A percentile compares a stretch with the other conserved stretches of the same genome.
These are phyloP conservation scores for Lerema accius DNA, from an alignment of 1,140 invertebrate genomes.

Conservation along the genomic window DNA sequence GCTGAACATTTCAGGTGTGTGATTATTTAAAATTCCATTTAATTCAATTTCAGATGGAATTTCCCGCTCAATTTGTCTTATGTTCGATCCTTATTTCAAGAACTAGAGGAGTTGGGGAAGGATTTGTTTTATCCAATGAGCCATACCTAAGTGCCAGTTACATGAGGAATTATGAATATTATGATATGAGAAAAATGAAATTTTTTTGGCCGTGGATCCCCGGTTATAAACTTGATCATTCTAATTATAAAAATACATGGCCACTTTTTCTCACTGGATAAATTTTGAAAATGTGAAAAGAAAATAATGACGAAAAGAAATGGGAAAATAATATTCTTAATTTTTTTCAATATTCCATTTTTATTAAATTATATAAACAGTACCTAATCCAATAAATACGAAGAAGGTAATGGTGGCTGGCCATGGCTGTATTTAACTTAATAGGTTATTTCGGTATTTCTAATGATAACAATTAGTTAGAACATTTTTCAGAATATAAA, in stretches of 20 bases:
- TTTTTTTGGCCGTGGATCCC: slow-evolving; percentile 59
- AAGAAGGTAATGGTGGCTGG: too few species aligned
- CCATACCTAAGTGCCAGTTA: neutral
- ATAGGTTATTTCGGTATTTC: too few species aligned
- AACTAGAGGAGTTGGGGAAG: neutral
- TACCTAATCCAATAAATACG: too few species aligned
- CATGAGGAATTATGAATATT: neutral
- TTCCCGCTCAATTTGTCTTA: neutral
- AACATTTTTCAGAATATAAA: too few species aligned
- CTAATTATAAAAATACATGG: slow-evolving; percentile 41
- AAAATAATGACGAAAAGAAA: too few species aligned
- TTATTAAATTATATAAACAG: too few species aligned
- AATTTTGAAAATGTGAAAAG: too few species aligned
- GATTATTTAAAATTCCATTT: neutral
- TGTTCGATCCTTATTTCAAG: neutral
- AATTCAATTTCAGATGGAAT: slow-evolving; percentile 7
- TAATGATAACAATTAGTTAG: too few species aligned
- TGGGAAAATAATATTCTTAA: too few species aligned
- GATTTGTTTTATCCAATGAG: neutral
- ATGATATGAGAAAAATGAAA: slow-evolving; percentile 12
- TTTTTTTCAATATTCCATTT: too few species aligned
- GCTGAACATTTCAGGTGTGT: slow-evolving; percentile 23
- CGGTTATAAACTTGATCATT: slow-evolving; percentile 46
- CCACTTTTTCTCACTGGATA: slow-evolving; percentile 52
- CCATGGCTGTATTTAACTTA: too few species aligned